Base-by-base conservation (phyloP, 2,113 vertebrate species). In the Serranochromis macrocephalus region DNA sequence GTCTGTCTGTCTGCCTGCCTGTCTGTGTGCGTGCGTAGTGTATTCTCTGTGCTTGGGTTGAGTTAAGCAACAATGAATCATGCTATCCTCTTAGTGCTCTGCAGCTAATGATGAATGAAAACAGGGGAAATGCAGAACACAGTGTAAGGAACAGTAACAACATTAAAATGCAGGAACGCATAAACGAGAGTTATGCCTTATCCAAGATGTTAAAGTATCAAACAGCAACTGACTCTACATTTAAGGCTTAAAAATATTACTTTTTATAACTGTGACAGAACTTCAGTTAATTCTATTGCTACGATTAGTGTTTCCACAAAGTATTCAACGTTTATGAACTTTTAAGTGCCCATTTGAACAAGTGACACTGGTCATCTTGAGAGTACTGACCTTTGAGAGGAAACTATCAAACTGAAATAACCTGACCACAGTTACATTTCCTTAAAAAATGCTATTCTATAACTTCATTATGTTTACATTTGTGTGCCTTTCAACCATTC, bases 21-120 rank as follows among this genome's bases (percentile, higher is more conserved):
- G 19, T 1, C 1, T 55, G 21, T 1, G 2, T 58, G 55, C 0
- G 8, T 61, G 26, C 14, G 1, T 40, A 21, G n/a, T 26, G n/a
- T 42, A 40, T 71, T 71, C 38, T 42, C 38, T 45, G n/a, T 26
- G n/a, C 21, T 45, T 42, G 49, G 49, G 14, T 55, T 24, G 51
- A 79, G 40, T 19, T 85, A 45, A 55, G 36, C 31, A 55, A 17
- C 51, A 75, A 21, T 21, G 19, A 26, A 40, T 45, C 26, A 17
- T 10, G 13, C 19, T 26, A 53, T 11, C 21, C n/a, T 26, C n/a
- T 24, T 24, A 7, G 26, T 54, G 47, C 40, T 38, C 57, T 87
- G 17, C 38, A 73, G 49, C 38, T 82, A 47, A 68, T 54, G 47
- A 81, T 79, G 24, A 31, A 40, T 9, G 14, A n/a, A 86, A 58